Percentiles rank a stretch among this genome's conserved stretches.
Conservation (phyloP, 2,113 vertebrate genomes). For the Actinemys pallida region DNA sequence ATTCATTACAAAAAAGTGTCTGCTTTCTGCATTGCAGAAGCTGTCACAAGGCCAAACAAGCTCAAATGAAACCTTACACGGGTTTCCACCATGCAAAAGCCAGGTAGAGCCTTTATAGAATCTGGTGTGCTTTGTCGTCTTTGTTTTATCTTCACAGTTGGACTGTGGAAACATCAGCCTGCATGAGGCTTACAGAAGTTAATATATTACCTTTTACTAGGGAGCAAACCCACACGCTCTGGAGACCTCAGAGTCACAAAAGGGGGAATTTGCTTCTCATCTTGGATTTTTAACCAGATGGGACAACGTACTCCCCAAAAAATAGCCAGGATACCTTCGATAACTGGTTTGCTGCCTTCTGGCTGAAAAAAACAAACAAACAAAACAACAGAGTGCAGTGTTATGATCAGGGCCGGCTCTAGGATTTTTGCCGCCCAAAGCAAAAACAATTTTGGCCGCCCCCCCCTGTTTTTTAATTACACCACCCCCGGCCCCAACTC, state of each 20-base stretch:
- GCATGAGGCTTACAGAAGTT: fast-evolving
- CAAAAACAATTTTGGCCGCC: too few relatives aligned
- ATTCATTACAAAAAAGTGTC: neutral
- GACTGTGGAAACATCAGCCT: neutral
- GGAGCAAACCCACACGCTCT: conserved; percentile 75
- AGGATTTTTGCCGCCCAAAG: too few relatives aligned
- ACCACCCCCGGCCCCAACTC: too few relatives aligned
- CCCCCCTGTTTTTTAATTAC: too few relatives aligned
- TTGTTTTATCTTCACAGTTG: fast-evolving
- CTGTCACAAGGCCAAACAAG: neutral
- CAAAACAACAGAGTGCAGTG: neutral
- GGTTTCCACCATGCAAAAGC: fast-evolving
- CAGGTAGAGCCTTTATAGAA: fast-evolving
- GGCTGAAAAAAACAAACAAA: conserved; percentile 29
- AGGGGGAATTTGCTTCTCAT: conserved; percentile 85
- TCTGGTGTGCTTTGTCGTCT: fast-evolving
- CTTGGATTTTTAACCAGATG: conserved; percentile 93
- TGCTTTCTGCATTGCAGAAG: neutral
- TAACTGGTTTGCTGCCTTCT: conserved; percentile 77
- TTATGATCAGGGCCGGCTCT: too few relatives aligned
- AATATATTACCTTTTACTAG: conserved; percentile 81
- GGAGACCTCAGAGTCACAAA: conserved; percentile 72
- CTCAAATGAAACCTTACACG: neutral
- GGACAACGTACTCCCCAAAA: conserved; percentile 91
- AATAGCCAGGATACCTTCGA: conserved; percentile 90